These are phyloP conservation scores for Muschampia plurimacula DNA, from an alignment of 2,888 invertebrate genomes.

Conservation along the genomic window DNA sequence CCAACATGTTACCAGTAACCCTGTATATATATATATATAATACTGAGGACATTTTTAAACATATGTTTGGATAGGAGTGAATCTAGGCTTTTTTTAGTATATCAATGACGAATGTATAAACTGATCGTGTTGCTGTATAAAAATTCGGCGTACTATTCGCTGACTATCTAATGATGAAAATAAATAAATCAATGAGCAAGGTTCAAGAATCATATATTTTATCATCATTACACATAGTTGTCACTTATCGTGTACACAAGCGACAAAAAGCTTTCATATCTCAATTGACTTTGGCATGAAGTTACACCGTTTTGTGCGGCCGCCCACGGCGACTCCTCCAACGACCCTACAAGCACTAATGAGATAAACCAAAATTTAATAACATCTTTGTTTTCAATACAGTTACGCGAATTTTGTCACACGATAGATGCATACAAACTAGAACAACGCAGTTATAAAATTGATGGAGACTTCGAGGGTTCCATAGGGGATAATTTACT, in stretches of 20 bases:
- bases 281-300: conserved; percentile 86
- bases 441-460: neutral
- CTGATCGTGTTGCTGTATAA: too few species aligned
- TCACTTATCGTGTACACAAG: conserved; percentile 83
- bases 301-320: conserved; percentile 79
- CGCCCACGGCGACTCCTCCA: conserved; percentile 52
- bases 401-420: conserved; percentile 19
- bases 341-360: conserved; percentile 52
- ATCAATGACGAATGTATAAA: too few species aligned
- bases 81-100: too few species aligned
- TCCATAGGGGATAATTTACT: neutral
- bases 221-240: conserved; percentile 80
- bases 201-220: conserved; percentile 83
- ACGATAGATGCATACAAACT: conserved; percentile 21
- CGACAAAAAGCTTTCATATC: conserved; percentile 82
- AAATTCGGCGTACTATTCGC: too few species aligned
- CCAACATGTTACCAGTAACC: too few species aligned
- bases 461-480: neutral
- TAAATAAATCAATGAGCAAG: conserved; percentile 49
- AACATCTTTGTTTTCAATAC: conserved; percentile 25
- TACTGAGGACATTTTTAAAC: too few species aligned
- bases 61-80: too few species aligned
- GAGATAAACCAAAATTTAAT: conserved; percentile 37
- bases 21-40: too few species aligned
- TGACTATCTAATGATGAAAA: too few species aligned